Evolutionary conservation across 2,888 invertebrate genomes (phyloP), one percentile per base, ranked within the genome.

Genomic region (Agrenia bidenticulata): DNA sequence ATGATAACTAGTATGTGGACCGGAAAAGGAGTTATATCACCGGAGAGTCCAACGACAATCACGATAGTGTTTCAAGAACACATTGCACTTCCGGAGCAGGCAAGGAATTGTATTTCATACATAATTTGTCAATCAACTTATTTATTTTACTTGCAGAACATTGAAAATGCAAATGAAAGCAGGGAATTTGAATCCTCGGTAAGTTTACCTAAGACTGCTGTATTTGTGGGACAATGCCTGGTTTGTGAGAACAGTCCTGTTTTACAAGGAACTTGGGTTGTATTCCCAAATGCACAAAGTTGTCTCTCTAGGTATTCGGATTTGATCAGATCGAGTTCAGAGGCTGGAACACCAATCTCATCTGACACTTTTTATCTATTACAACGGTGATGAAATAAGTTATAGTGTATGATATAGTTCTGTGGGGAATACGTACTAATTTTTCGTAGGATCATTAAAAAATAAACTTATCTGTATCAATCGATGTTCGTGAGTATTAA

Each of bases 211-310:
- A 64, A 59, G 15, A 74, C 72, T n/a, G 73, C 70, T 2, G 69
- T 74, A 24, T 74, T 74, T 45, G 64, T 73, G 7, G 74, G 74
- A 41, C 72, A 74, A 56, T 74, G 74, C 50, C 61, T 71, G 15
- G 60, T 69, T 15, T 74, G 74, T 37, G 51, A 63, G 4, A 67
- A 63, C 17, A 63, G 56, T 61, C 65, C 71, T 1, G 66, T 69
- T 24, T 59, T 74, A 15, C 72, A 73, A 66, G 74, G 74, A 17
- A 68, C 71, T 11, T 74, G 74, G 74, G 59, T 66, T 13, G 50
- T 74, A 13, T 73, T 73, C 60, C 67, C 71, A 11, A 58, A 64
- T 24, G 51, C 61, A 13, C 67, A 67, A 24, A 63, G 39, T 11
- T 73, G 73, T 32, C 45, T 45, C n/a, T 15, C 5, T 11, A 45